Percentiles rank a stretch among this genome's conserved stretches.
Evolutionary conservation across 2,113 vertebrate species (phyloP).

Genomic region (Tautogolabrus adspersus): DNA sequence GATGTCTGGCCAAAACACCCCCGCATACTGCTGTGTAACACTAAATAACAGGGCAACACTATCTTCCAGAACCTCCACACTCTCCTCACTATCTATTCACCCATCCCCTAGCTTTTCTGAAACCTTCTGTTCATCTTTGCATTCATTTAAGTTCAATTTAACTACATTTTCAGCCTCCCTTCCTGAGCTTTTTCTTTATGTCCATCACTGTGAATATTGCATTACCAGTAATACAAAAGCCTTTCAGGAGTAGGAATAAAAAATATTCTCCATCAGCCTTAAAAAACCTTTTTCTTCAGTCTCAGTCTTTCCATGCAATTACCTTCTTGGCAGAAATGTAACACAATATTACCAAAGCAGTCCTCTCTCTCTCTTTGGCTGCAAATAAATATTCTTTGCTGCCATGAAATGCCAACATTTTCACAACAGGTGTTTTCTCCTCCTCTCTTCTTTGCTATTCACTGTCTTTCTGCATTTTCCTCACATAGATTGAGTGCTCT

Average conservation of each 20-base stretch:
- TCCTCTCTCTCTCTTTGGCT: neutral
- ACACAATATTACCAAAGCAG: conserved; percentile 14
- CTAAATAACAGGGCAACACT: conserved; percentile 67
- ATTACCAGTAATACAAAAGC: conserved; percentile 11
- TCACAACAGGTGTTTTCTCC: conserved; percentile 13
- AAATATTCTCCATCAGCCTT: conserved; percentile 12
- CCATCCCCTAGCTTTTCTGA: conserved; percentile 10
- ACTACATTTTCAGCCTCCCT: neutral
- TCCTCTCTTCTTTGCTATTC: neutral
- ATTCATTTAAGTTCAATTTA: conserved; percentile 8
- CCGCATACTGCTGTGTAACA: conserved; percentile 47
- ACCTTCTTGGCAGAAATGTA: conserved; percentile 14
- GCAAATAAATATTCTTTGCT: conserved; percentile 21
- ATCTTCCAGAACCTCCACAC: conserved; percentile 62
- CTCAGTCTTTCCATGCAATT: conserved; percentile 15
- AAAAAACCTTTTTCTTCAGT: conserved; percentile 4
- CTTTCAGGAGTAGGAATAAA: conserved; percentile 18
- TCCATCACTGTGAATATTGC: conserved; percentile 7
- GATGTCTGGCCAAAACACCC: conserved; percentile 54
- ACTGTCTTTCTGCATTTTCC: neutral
- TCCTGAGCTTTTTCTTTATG: conserved; percentile 2
- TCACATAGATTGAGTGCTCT: conserved; percentile 6
- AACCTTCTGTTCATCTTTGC: neutral
- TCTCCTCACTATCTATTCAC: conserved; percentile 28
- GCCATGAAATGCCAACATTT: conserved; percentile 6